Percentiles rank a stretch among this genome's conserved stretches.
Evolutionary conservation across 2,888 invertebrate species (phyloP).

Genomic region (Drosophila nigritarsus): DNA sequence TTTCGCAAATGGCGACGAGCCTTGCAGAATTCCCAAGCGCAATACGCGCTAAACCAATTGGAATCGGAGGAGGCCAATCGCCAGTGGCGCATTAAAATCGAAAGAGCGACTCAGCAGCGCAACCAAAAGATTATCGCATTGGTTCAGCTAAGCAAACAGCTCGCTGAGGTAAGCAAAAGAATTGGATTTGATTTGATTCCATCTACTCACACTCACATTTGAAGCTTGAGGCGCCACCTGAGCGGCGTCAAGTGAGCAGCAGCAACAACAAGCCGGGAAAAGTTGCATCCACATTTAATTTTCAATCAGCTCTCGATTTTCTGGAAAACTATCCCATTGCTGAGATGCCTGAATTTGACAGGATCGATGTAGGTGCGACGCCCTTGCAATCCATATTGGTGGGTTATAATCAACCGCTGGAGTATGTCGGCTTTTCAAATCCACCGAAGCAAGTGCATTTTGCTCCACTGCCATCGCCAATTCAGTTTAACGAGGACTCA

Average conservation of each 20-base stretch:
- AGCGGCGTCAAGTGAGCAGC: not conserved
- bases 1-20: conserved; percentile 27
- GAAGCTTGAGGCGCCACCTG: not conserved
- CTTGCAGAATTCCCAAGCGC: not conserved
- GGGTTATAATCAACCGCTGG: not conserved
- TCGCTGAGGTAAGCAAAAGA: not conserved
- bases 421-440: not conserved
- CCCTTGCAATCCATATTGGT: conserved; percentile 35
- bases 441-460: conserved; percentile 37
- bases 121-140: conserved; percentile 30
- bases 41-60: not conserved
- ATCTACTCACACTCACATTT: not conserved
- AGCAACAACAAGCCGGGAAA: not conserved
- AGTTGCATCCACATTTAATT: not conserved
- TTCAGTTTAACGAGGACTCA: not conserved
- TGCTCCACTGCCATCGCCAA: conserved; percentile 19
- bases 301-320: conserved; percentile 39
- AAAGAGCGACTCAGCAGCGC: conserved; percentile 18
- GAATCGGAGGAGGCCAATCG: not conserved
- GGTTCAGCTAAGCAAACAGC: conserved; percentile 3
- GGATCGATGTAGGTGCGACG: too few relatives aligned
- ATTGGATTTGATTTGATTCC: not conserved
- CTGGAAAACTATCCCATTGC: not conserved
- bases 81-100: conserved; percentile 15
- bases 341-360: too few relatives aligned